Base-by-base conservation (phyloP, 2,797 vertebrate species). In the Hybognathus amarus region DNA sequence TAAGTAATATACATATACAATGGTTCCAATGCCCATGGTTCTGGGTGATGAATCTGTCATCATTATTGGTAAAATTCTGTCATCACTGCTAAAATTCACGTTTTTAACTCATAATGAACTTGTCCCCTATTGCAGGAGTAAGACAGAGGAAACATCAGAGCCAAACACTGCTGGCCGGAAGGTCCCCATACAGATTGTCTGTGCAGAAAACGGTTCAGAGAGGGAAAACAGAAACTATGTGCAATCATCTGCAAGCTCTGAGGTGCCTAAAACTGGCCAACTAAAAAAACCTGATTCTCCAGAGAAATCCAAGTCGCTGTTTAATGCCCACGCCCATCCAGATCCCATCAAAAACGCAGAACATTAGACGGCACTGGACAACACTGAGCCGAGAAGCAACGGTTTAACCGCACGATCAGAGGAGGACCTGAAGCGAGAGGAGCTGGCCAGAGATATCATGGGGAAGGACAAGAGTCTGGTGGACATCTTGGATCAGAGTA, bases 371-470 rank as follows among this genome's bases (percentile, higher is more conserved):
- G 10, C 20, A 22, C 24, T 9, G 63, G 69, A 75, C 5, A 10
- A n/a, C 52, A 68, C 45, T 18, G 82, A 86, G 74, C 9, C 18
- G 30, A 80, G 20, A 20, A 85, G 56, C 17, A 30, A 68, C 20
- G 56, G 36, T 17, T 10, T 69, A 7, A 9, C 52, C 22, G 86
- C 42, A 4, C 90, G 89, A 80, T 93, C 92, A 0, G 88, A 94
- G 0, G 96, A 98, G 42, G 97, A 99, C 64, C 92, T 94, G 89
- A 98, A 98, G 86, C 96, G 96, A 2, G 96, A 98, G 87, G 96
- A 97, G 86, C 94, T 98, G 17, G 95, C 94, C 50, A 93, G 95
- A 87, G 96, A 97, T 87, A 97, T 97, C 67, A 94, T 96, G 87
- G 96, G 91, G 71, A 96, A 95, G 88, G 95, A 96, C 87, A 95